A percentile compares a stretch with the other conserved stretches of the same genome.
These are phyloP conservation scores for Eupeodes luniger DNA, from an alignment of 2,888 invertebrate genomes.

Conservation along the genomic window DNA sequence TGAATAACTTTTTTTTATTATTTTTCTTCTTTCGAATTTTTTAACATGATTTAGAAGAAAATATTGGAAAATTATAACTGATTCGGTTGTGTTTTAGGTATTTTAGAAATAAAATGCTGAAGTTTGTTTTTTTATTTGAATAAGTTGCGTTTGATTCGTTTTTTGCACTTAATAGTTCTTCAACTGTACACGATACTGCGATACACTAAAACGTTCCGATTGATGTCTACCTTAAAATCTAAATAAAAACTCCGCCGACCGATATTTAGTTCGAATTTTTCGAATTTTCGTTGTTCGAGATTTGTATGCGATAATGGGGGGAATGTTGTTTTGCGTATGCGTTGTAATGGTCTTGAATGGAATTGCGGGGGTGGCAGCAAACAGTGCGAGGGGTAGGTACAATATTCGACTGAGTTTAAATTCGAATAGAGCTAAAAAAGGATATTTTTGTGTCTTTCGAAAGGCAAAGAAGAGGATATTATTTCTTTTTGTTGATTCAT, in stretches of 20 bases:
- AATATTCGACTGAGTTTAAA: neutral
- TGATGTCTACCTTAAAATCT: conserved; percentile 75
- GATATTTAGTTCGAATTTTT: conserved; percentile 75
- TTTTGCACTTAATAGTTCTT: conserved; percentile 65
- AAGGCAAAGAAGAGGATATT: conserved; percentile 45
- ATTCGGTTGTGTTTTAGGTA: neutral
- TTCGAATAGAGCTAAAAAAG: conserved; percentile 42
- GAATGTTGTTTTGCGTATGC: conserved; percentile 66
- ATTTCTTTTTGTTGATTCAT: conserved; percentile 4
- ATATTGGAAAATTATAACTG: conserved; percentile 35
- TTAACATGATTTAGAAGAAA: conserved; percentile 53
- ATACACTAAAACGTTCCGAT: conserved; percentile 74
- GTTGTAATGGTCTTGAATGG: conserved; percentile 46
- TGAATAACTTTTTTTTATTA: no score
- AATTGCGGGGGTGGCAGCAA: conserved; percentile 14
- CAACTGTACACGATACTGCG: conserved; percentile 74
- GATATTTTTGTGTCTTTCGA: conserved; percentile 40
- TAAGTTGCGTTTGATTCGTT: conserved; percentile 38
- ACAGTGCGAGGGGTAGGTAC: neutral
- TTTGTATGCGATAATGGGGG: conserved; percentile 36
- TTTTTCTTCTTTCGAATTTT: conserved; percentile 22
- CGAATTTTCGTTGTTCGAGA: conserved; percentile 56
- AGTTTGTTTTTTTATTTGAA: conserved; percentile 24
- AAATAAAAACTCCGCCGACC: conserved; percentile 76
- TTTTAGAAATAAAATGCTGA: neutral